Evolutionary conservation across 2,888 invertebrate genomes (phyloP).

Genomic region (Ectobius pallidus): DNA sequence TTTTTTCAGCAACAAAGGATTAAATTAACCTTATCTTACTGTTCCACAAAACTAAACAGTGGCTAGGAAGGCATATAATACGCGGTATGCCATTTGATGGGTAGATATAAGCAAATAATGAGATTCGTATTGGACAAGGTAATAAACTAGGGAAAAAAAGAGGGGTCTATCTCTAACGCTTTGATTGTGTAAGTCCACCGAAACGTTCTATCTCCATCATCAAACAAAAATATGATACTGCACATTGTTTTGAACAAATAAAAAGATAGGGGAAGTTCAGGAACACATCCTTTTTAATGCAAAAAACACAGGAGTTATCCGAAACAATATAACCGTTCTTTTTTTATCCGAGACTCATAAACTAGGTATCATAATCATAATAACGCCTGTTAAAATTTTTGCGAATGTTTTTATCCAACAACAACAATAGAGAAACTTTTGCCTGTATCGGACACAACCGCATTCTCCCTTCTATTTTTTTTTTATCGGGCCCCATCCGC

Average conservation of each 20-base stretch:
- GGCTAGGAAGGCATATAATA: too few species aligned
- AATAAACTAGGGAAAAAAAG: too few species aligned
- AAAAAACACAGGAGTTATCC: not conserved
- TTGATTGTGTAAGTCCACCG: too few species aligned
- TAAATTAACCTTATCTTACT: too few species aligned
- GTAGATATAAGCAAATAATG: too few species aligned
- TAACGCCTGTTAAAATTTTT: constrained; percentile 10
- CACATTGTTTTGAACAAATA: not conserved
- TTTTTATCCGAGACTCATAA: not conserved
- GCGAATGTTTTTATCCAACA: constrained; percentile 8
- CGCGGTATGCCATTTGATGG: too few species aligned
- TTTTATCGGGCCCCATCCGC: constrained; percentile 16
- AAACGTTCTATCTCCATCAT: not conserved
- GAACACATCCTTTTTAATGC: too few species aligned
- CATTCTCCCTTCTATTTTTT: constrained; percentile 10
- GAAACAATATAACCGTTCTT: not conserved
- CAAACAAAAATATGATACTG: not conserved
- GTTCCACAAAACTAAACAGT: too few species aligned
- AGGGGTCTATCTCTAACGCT: too few species aligned
- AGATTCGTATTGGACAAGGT: too few species aligned
- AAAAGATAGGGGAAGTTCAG: not conserved
- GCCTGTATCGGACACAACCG: constrained; percentile 15
- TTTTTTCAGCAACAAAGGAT: too few species aligned
- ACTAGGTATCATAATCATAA: not conserved
- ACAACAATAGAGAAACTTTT: constrained; percentile 10